Percentiles rank a stretch among this genome's conserved stretches.
Evolutionary conservation across 35 echinoderm and acorn worm species (phyloP).

Genomic region (Ptychodera flava): DNA sequence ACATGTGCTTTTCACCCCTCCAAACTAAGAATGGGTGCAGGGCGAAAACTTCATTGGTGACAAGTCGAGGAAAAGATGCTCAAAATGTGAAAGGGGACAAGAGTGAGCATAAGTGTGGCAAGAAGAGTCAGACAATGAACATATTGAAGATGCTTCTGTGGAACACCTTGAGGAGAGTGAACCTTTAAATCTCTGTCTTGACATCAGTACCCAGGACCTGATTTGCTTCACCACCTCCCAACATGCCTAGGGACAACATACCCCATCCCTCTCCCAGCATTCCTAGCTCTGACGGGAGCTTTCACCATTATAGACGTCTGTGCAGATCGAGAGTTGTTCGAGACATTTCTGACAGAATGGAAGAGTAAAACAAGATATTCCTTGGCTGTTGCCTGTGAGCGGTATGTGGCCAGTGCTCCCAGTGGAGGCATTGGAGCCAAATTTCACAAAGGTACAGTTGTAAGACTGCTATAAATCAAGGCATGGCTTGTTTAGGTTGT

Average conservation of each 20-base stretch:
- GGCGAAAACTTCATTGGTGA: too few species aligned
- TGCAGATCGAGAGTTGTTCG: constrained; percentile 62
- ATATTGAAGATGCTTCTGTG: neutral
- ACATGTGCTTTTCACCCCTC: neutral
- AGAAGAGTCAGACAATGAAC: neutral
- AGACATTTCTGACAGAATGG: constrained; percentile 82
- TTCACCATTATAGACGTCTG: constrained; percentile 96
- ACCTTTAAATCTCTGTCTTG: constrained; percentile 6
- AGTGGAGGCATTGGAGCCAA: constrained; percentile 81
- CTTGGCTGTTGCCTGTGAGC: constrained; percentile 82
- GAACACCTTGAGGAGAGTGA: neutral
- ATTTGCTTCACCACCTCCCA: constrained; percentile 1
- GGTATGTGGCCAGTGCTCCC: constrained; percentile 40
- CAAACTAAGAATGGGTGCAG: too few species aligned
- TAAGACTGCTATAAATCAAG: too few species aligned
- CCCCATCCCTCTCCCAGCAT: neutral
- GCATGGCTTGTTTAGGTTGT: too few species aligned
- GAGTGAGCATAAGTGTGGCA: too few species aligned
- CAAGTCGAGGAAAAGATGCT: too few species aligned
- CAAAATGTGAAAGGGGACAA: too few species aligned
- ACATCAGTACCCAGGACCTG: constrained; percentile 9
- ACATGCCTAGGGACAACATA: neutral
- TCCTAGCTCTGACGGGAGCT: constrained; percentile 24
- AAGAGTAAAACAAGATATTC: constrained; percentile 58
- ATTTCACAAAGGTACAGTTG: constrained; percentile 58